Evolutionary conservation across 2,797 vertebrate species (phyloP).

Genomic region (Lepilemur septentrionalis): DNA sequence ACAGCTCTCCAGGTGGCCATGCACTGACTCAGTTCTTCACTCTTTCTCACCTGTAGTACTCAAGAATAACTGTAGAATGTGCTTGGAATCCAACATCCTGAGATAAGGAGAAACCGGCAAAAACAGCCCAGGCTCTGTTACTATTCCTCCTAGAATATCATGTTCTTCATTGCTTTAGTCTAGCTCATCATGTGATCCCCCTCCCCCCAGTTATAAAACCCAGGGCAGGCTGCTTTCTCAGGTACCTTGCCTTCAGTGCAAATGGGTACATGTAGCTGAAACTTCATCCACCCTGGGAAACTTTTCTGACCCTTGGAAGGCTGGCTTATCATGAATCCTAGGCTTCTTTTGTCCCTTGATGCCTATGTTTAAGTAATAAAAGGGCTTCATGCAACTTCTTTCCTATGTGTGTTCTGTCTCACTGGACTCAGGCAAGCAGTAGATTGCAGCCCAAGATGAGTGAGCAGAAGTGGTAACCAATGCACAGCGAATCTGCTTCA

Average conservation of each 20-base stretch:
- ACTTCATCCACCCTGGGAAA: background rate
- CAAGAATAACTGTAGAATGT: background rate
- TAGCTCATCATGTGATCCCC: background rate
- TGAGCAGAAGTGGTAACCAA: background rate
- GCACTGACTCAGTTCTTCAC: background rate
- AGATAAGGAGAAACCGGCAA: background rate
- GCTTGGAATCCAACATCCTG: background rate
- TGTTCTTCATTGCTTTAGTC: background rate
- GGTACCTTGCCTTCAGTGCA: background rate
- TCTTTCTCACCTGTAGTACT: background rate
- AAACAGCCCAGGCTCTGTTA: background rate
- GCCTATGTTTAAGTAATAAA: too few relatives aligned
- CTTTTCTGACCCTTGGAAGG: background rate
- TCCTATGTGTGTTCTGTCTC: background rate
- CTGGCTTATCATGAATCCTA: background rate
- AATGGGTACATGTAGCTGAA: background rate
- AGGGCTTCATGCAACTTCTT: background rate
- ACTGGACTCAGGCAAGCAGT: background rate
- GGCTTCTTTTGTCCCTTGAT: too few relatives aligned
- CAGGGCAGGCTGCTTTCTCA: too few relatives aligned
- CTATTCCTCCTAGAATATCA: background rate
- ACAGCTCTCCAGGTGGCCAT: background rate
- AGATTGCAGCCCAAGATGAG: background rate
- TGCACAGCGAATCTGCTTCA: background rate
- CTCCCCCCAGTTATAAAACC: accelerated